phyloP scores from a whole-genome alignment of 2,888 invertebrate genomes.

The Malacosoma neustria region DNA sequence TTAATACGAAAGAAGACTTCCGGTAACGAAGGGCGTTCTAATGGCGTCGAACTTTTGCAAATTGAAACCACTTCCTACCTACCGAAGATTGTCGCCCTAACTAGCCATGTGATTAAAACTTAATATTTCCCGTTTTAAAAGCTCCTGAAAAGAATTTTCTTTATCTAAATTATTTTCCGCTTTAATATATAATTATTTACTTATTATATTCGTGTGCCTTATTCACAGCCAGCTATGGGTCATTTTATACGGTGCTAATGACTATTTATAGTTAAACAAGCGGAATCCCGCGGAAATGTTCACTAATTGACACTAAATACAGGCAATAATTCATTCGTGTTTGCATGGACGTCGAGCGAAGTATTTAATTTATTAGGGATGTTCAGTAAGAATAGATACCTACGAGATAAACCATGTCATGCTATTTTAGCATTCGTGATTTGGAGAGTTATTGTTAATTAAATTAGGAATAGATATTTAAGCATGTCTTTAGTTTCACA shows the following conservation, averaged over 20 bases:
- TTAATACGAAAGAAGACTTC: too few species aligned
- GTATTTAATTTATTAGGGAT: background rate
- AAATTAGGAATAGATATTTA: too few species aligned
- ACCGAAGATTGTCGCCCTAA: too few species aligned
- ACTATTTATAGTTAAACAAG: conserved; percentile 34
- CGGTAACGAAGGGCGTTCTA: too few species aligned
- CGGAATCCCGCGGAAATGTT: conserved; percentile 31
- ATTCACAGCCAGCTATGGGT: background rate
- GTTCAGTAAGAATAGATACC: background rate
- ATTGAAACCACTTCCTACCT: too few species aligned
- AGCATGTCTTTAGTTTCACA: too few species aligned
- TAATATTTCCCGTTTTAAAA: background rate
- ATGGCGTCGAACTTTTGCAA: too few species aligned
- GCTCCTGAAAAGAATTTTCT: too few species aligned
- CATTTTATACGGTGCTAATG: background rate
- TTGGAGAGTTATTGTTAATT: too few species aligned
- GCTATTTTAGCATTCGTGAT: too few species aligned
- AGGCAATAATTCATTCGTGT: conserved; percentile 52
- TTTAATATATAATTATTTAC: background rate
- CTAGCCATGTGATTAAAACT: too few species aligned
- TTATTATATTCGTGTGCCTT: background rate
- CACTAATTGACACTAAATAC: conserved; percentile 62
- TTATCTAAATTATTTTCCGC: background rate
- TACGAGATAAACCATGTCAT: too few species aligned
- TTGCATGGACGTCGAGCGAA: conserved; percentile 1